Base-by-base conservation (phyloP, 2,888 invertebrate species). In the Apodemia mormo region DNA sequence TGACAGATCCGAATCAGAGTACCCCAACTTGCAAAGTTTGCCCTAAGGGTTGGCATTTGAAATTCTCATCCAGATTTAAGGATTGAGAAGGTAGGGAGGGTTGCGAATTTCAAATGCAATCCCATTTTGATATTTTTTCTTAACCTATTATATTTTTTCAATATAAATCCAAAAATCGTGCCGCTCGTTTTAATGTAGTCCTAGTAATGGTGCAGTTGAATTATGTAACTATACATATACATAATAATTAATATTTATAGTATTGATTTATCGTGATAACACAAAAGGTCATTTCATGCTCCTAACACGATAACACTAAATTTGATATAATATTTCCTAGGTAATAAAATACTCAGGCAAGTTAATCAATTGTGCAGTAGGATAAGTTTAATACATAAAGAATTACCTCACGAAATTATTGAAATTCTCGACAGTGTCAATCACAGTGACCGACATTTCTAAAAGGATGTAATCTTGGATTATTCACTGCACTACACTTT, bases 341-440 rank as follows among this genome's bases (percentile, higher is more conserved):
- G 58, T 30, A 30, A 10, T 30, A 2, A 58, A 58, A 30, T 30
- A 30, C 29, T 5, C 5, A 29, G 5, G 30, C 12, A 58, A 30
- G 10, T 58, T 29, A 5, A 58, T 1, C 12, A 45, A 45, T 12
- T 45, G 2, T 45, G 30, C 30, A 29, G 9, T 9, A n/a, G 14
- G 4, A 58, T 58, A 29, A 29, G 12, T 29, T 56, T 56, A 67
- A 70, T 10, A 49, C 45, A 43, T 37, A 5, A 4, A 61, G 77
- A 83, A 81, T 83, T 83, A 91, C 91, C 82, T 83, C 72, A 90
- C 84, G 78, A 89, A 89, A 78, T 82, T 89, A 65, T 91, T 84
- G 80, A 94, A 95, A 78, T 94, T 92, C 65, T 94, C 93, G 54
- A 85, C 81, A 43, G 91, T 89, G 73, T 90, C 86, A 74, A 95